Base-by-base conservation (phyloP, 2,888 invertebrate species). In the Kryphioiulus occultus region DNA sequence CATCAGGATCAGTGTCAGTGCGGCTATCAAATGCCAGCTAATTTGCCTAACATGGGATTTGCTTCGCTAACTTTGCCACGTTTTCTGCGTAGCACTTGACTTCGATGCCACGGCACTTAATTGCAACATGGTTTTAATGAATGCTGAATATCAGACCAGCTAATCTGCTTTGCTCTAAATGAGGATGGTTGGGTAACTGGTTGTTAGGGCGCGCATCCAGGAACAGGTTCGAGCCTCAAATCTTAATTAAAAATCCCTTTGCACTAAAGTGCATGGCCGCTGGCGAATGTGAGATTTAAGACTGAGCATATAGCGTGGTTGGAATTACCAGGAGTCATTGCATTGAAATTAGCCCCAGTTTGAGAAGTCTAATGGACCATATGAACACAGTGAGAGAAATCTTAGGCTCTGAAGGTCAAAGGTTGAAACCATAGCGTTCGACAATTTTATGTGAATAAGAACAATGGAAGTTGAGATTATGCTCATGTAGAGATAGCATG, bases 1-100 rank as follows among this genome's bases (percentile, higher is more conserved):
- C 85, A 85, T 22, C 44, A 44, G 85, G 85, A 85, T 85, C 85
- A 39, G 22, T 42, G 85, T 85, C 85, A 85, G 44, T 85, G 85
- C 22, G 85, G 44, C 85, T 42, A 44, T 85, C 26, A 85, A 85
- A 85, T 17, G 85, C 85, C 26, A 39, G 85, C 39, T 39, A 85
- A 85, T 85, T 85, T 85, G 42, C 44, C 85, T 85, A 22, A 85
- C 85, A 85, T 44, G 39, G 30, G 78, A 78, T 78, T 30, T 78
- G 78, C 78, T 78, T 78, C 78, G 2, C 30, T 30, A 78, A 78
- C 78, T 30, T 30, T 30, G 78, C 30, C 30, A 30, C 30, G 30
- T 78, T 78, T 78, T 15, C 30, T 0, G 12, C 12, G 30, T 2
- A 30, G 26, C 15, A 78, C 78, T 78, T 78, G 78, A 78, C 78